Evolutionary conservation across 2,797 vertebrate species (phyloP), one percentile per base, ranked within the genome.

Genomic region (Eremophila alpestris): DNA sequence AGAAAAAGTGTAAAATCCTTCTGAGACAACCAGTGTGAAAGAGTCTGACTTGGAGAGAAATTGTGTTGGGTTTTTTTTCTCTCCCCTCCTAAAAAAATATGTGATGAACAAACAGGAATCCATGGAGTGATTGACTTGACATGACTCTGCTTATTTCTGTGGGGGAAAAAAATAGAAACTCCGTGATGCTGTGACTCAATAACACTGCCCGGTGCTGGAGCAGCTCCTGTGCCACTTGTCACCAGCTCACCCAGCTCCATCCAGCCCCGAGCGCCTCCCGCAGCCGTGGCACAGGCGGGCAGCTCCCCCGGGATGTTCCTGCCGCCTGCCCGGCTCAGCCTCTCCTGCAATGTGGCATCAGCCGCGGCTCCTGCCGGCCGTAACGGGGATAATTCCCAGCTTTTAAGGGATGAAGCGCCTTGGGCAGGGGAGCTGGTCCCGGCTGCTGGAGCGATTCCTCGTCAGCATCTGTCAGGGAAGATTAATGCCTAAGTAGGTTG

Each of bases 401-500:
- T 96, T 87, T 95, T 95, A 94, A 95, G 90, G 96, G 87, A 95
- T 96, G 95, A 97, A 90, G 60, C 4, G 22, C 22, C 5, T 38
- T 34, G 94, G 95, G 74, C 83, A 62, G 83, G 60, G 78, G 55
- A 95, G 79, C 89, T 3, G 24, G 58, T 78, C 76, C 89, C 3
- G 73, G 91, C 90, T 89, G 92, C 93, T 10, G 22, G 58, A 87
- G 51, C 45, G 18, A 94, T 93, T 95, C 90, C 91, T 92, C 49
- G 77, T 93, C 96, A 96, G 94, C 93, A 96, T 96, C 96, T 97
- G 92, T 86, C 93, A 92, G 88, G 68, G 87, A 84, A 94, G 95
- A 97, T 97, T 95, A 95, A 94, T 73, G 92, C 90, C 75, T 87
- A 93, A 97, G 96, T 87, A 93, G 89, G 92, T 74, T 96, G 95